These are phyloP conservation scores for Zelleria hepariella DNA, from an alignment of 2,888 invertebrate species.

Conservation along the genomic window DNA sequence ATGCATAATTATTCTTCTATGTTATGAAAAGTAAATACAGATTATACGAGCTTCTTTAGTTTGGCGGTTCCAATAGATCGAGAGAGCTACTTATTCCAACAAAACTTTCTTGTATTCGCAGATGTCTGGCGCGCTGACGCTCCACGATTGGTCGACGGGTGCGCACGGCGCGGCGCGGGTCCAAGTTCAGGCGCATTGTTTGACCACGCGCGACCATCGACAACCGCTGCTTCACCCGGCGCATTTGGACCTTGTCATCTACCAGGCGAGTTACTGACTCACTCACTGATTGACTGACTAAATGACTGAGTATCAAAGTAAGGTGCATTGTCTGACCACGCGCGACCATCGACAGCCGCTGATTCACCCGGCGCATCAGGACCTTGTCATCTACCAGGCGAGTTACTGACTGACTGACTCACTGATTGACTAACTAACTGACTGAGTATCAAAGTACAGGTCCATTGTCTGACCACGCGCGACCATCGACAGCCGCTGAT, in stretches of 20 bases:
- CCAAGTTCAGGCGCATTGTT: neutral
- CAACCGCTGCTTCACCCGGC: neutral
- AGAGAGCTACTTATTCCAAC: too few relatives aligned
- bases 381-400: neutral
- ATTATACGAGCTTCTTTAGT: too few relatives aligned
- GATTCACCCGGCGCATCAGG: neutral
- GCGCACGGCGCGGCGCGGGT: neutral
- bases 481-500: neutral
- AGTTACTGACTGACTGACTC: too few relatives aligned
- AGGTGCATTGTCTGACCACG: neutral
- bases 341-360: neutral
- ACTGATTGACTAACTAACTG: too few relatives aligned
- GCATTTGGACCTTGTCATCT: neutral
- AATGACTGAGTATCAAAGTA: too few relatives aligned
- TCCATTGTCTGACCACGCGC: neutral
- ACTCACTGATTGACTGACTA: too few relatives aligned
- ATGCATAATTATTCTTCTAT: too few relatives aligned
- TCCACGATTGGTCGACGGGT: neutral
- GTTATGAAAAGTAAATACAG: too few relatives aligned
- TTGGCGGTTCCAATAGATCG: too few relatives aligned
- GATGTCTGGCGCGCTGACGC: neutral
- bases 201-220: neutral
- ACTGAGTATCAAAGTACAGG: neutral
- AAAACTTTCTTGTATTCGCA: neutral
- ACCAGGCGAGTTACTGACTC: neutral